A percentile compares a stretch with the other conserved stretches of the same genome.
These are phyloP conservation scores for Manduca sexta DNA, from an alignment of 1,140 invertebrate species.

Conservation along the genomic window DNA sequence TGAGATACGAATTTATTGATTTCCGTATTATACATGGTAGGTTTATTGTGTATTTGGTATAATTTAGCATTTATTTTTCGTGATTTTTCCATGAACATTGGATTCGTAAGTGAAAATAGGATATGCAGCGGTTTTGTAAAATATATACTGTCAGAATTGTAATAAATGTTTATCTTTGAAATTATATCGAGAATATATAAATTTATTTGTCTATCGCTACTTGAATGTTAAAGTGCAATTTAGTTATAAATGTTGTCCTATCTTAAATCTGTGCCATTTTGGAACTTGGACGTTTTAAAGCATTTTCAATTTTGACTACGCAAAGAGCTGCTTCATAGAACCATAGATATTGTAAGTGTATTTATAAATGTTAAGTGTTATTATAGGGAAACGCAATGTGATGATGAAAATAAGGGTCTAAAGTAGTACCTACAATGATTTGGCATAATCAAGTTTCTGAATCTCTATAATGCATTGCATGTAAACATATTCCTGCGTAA, in stretches of 20 bases:
- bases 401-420: conserved; percentile 61
- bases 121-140: too few species aligned
- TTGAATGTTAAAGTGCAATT: conserved; percentile 35
- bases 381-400: conserved; percentile 58
- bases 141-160: too few species aligned
- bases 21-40: conserved; percentile 1
- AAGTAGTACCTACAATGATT: conserved; percentile 48
- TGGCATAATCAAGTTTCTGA: conserved; percentile 40
- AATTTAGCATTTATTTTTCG: conserved; percentile 27
- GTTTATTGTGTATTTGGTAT: conserved; percentile 1
- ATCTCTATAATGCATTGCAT: conserved; percentile 11
- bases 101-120: too few species aligned
- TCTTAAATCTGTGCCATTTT: conserved; percentile 46
- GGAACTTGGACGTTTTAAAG: conserved; percentile 10
- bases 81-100: conserved; percentile 7
- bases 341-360: conserved; percentile 14
- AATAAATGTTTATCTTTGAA: too few species aligned
- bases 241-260: conserved; percentile 27
- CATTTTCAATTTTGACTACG: not conserved
- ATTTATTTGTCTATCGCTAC: not conserved
- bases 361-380: conserved; percentile 28
- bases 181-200: not conserved
- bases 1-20: conserved; percentile 6
- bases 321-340: not conserved
- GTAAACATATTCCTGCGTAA: not conserved